phyloP scores from a whole-genome alignment of 1,140 invertebrate species.

The Mycetomoellerius zeteki region DNA sequence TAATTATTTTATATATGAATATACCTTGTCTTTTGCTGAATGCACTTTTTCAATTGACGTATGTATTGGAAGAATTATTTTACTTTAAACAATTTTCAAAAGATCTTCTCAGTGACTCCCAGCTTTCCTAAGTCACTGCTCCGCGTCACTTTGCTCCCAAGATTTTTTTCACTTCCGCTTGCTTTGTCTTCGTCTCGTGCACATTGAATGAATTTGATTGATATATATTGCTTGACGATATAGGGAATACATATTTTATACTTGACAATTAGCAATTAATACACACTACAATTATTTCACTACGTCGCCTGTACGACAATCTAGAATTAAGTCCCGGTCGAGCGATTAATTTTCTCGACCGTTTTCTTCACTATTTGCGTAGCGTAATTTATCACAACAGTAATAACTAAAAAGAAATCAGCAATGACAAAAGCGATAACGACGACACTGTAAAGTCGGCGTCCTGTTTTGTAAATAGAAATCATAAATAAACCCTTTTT shows the following conservation, averaged over 20 bases:
- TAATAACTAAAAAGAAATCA: conserved; percentile 15
- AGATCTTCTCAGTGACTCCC: not conserved
- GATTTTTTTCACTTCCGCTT: conserved; percentile 12
- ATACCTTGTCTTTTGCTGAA: not conserved
- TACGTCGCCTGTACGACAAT: conserved; percentile 23
- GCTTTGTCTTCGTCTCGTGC: conserved; percentile 64
- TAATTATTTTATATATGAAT: not conserved
- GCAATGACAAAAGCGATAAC: conserved; percentile 28
- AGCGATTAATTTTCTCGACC: not conserved
- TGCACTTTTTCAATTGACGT: not conserved
- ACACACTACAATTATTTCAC: conserved; percentile 53
- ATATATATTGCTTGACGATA: not conserved
- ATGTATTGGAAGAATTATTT: not conserved
- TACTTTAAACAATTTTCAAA: not conserved
- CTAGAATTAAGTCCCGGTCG: conserved; percentile 69
- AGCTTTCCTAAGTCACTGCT: not conserved
- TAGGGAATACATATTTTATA: conserved; percentile 74
- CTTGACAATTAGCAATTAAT: conserved; percentile 67
- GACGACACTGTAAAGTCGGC: not conserved
- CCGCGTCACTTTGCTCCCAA: not conserved
- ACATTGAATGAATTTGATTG: conserved; percentile 44
- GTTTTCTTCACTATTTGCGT: conserved; percentile 35
- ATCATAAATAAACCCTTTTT: conserved; percentile 28
- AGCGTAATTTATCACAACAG: conserved; percentile 37
- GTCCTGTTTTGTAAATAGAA: conserved; percentile 56